Conservation (phyloP, 2,113 vertebrate species). For the Ancistrus triradiatus region DNA sequence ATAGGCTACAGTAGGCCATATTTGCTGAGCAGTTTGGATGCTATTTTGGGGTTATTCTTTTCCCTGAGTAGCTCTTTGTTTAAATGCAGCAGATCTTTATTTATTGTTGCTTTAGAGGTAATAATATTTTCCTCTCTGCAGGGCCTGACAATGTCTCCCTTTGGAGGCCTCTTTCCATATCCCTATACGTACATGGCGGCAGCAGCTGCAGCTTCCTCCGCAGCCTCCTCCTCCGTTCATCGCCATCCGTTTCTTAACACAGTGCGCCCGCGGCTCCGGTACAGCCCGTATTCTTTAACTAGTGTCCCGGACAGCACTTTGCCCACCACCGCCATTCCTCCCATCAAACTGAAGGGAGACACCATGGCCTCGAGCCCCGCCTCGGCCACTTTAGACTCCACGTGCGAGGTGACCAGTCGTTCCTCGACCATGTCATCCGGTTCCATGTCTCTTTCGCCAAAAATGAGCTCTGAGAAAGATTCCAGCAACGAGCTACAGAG, state of each 20-base stretch:
- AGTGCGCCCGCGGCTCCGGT: constrained; percentile 87
- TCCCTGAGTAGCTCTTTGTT: too few relatives aligned
- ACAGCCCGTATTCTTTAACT: constrained; percentile 91
- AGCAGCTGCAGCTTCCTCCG: constrained; percentile 79
- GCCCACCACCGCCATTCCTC: constrained; percentile 76
- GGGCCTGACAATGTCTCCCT: constrained; percentile 94
- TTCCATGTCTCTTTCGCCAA: constrained; percentile 84
- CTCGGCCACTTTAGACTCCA: constrained; percentile 82
- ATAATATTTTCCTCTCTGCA: constrained; percentile 51
- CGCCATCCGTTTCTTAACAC: constrained; percentile 89
- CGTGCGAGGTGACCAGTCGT: constrained; percentile 88
- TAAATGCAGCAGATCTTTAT: too few relatives aligned
- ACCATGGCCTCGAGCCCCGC: constrained; percentile 76
- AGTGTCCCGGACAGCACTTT: constrained; percentile 83
- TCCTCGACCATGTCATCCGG: constrained; percentile 84
- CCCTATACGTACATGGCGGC: constrained; percentile 98
- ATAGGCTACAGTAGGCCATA: too few relatives aligned
- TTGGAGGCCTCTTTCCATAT: constrained; percentile 89
- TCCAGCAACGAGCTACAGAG: constrained; percentile 89
- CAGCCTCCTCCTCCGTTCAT: constrained; percentile 82
- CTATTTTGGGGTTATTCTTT: too few relatives aligned
- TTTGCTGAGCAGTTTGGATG: too few relatives aligned
- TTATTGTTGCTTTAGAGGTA: too few relatives aligned
- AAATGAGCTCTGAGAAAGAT: constrained; percentile 84
- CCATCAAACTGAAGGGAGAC: constrained; percentile 71